Conservation (phyloP, 2,888 invertebrate genomes). For the Fragum fragum region DNA sequence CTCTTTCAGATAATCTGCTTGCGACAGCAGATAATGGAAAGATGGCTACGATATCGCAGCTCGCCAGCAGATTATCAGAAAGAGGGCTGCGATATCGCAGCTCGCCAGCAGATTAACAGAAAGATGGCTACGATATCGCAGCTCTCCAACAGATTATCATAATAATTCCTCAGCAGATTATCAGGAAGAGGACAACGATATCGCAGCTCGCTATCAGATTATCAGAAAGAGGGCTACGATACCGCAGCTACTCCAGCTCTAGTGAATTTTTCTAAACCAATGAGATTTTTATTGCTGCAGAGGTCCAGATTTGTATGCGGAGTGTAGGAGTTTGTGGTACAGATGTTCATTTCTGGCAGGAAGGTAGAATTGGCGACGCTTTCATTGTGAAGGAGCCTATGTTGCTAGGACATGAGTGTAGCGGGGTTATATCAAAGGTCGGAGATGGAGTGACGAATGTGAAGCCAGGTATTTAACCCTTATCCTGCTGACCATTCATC, state of each 20-base stretch:
- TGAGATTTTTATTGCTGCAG: constrained; percentile 87
- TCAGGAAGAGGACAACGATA: not conserved
- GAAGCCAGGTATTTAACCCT: constrained; percentile 89
- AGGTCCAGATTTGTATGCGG: constrained; percentile 95
- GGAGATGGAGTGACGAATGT: constrained; percentile 89
- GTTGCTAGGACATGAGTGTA: constrained; percentile 97
- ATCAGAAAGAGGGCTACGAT: too few species aligned
- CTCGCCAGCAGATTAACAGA: too few species aligned
- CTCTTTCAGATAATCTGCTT: not conserved
- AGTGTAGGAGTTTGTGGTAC: constrained; percentile 97
- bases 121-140: too few species aligned
- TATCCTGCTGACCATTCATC: too few species aligned
- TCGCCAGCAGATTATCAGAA: too few species aligned
- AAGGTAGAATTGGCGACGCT: constrained; percentile 93
- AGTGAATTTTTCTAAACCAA: not conserved
- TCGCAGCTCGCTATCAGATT: not conserved
- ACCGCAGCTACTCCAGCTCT: not conserved
- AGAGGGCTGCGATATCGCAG: too few species aligned
- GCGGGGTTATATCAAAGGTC: constrained; percentile 89
- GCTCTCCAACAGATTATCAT: not conserved
- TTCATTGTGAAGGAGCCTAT: constrained; percentile 95
- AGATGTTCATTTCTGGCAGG: constrained; percentile 97
- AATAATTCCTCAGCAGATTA: not conserved
- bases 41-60: not conserved
- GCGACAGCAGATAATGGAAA: not conserved